Evolutionary conservation across 2,888 invertebrate species (phyloP), one percentile per base, ranked within the genome.

Genomic region (Lamproptera curius): DNA sequence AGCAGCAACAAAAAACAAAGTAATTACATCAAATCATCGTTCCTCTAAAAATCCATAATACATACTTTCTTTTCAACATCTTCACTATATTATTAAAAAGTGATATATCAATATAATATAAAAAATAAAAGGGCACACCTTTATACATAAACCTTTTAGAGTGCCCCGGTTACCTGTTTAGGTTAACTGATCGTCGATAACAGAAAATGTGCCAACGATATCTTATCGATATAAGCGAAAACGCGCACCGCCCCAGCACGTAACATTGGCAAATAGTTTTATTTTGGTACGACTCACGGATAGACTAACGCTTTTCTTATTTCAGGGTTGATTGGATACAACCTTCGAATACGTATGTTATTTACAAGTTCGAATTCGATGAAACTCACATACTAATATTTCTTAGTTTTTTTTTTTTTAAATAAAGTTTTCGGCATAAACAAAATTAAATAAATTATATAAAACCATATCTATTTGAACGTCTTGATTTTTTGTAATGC

Each of bases 241-340:
- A 34, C 28, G 15, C 33, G 20, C 42, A 34, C 9, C 35, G 16
- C 37, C 8, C 23, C 55, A 40, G 6, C 53, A 50, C 47, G 50
- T 51, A 39, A 50, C 28, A n/a, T 58, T 56, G 43, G 57, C 56
- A 51, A 58, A 59, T 59, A 63, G 61, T 63, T 63, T 64, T 62
- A 65, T 65, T 65, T 62, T 55, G 60, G 60, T 52, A 43, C 52
- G 54, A 55, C 57, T 56, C 60, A 58, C 56, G 55, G 52, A 50
- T 54, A 54, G 55, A 58, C 56, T 55, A 50, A 51, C 50, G 55
- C 53, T 54, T 50, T 50, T 55, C 54, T 46, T 48, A 50, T 57
- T 53, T 55, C 61, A 55, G 57, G 54, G 53, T 52, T 54, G 55
- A 52, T 59, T 53, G 46, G 53, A 49, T 52, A 53, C 54, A 55